These are phyloP conservation scores for Apis mellifera DNA, from an alignment of 1,140 invertebrate genomes.

Conservation along the genomic window DNA sequence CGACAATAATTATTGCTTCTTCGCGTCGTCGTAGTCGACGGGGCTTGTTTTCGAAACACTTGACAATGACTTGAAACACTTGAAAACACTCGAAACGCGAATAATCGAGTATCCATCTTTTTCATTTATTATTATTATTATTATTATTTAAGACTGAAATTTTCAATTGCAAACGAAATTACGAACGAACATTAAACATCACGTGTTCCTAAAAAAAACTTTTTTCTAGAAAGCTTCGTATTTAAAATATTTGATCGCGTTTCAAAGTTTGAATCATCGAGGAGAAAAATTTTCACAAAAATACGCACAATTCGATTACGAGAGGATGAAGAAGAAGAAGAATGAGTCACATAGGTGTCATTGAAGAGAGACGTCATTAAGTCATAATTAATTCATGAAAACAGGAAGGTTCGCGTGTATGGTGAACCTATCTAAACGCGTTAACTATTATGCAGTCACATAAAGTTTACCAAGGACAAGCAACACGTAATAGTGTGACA, in stretches of 20 bases:
- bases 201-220: too few relatives aligned
- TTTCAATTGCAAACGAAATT: neutral
- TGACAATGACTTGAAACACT: too few relatives aligned
- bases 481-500: constrained; percentile 15
- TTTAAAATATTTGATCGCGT: too few relatives aligned
- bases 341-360: neutral
- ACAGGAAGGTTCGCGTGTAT: neutral
- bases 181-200: too few relatives aligned
- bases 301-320: neutral
- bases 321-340: too few relatives aligned
- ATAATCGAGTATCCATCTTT: neutral
- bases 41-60: neutral
- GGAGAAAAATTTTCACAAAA: neutral
- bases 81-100: neutral
- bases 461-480: constrained; percentile 20
- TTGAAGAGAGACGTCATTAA: neutral
- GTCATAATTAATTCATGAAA: constrained; percentile 17
- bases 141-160: neutral
- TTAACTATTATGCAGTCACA: neutral
- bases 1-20: constrained; percentile 10
- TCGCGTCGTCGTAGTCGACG: neutral
- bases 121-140: too few relatives aligned
- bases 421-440: constrained; percentile 11
- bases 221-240: too few relatives aligned
- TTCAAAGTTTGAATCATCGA: neutral